These are phyloP conservation scores for Syngnathus floridae DNA, from an alignment of 2,113 vertebrate genomes.

Conservation along the genomic window DNA sequence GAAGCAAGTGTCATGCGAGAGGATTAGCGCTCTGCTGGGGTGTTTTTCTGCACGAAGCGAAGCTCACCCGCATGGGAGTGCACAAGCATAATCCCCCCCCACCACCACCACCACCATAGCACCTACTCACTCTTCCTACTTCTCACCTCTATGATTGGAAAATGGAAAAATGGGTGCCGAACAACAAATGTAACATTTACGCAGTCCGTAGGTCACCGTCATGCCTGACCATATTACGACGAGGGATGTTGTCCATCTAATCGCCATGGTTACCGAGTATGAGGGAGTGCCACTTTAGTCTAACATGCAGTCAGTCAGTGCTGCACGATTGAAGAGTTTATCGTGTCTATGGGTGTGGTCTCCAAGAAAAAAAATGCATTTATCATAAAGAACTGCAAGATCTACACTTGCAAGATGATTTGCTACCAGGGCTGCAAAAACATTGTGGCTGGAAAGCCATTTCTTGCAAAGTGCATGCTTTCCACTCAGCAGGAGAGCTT, in stretches of 20 bases:
- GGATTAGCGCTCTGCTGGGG: slow-evolving; percentile 52
- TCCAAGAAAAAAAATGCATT: not conserved
- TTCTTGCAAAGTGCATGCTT: slow-evolving; percentile 46
- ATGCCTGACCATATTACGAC: slow-evolving; percentile 1
- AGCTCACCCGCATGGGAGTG: slow-evolving; percentile 43
- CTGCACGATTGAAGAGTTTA: not conserved
- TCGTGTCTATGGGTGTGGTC: slow-evolving; percentile 15
- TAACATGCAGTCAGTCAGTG: slow-evolving; percentile 5
- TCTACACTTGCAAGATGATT: too few species aligned
- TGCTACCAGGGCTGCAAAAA: slow-evolving; percentile 31
- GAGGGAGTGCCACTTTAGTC: slow-evolving; percentile 16
- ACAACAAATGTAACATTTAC: slow-evolving; percentile 13
- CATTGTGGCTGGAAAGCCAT: slow-evolving; percentile 53
- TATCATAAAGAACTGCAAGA: too few species aligned
- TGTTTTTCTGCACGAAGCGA: slow-evolving; percentile 53
- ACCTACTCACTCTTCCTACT: slow-evolving; percentile 35
- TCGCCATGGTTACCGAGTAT: slow-evolving; percentile 13
- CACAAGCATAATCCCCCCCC: slow-evolving; percentile 45
- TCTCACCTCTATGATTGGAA: slow-evolving; percentile 23
- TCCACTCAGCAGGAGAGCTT: slow-evolving; percentile 29
- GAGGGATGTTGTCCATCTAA: slow-evolving; percentile 1
- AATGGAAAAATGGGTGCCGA: not conserved
- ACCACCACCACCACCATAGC: slow-evolving; percentile 24
- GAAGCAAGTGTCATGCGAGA: slow-evolving; percentile 37
- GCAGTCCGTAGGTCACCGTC: slow-evolving; percentile 35